phyloP scores from a whole-genome alignment of 92 coral and sea anemone species.

The Parazoanthus swiftii region DNA sequence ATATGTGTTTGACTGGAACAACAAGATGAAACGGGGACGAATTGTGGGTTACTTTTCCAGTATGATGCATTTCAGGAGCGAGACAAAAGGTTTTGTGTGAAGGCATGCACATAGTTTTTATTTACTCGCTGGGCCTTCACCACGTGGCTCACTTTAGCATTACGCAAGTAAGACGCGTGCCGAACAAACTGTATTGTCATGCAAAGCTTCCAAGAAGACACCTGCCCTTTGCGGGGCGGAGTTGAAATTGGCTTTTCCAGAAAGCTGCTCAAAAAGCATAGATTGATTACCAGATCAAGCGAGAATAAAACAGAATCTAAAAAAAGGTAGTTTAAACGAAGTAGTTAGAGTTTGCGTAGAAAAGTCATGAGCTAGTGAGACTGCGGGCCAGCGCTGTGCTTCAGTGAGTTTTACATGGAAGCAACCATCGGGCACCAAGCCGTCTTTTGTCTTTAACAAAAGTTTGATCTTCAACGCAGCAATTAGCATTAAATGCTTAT shows the following conservation, averaged over 20 bases:
- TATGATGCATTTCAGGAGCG: not conserved
- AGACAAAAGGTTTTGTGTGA: conserved; percentile 25
- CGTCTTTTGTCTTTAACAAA: conserved; percentile 1
- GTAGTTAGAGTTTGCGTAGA: not conserved
- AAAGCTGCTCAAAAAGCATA: not conserved
- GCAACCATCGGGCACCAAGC: not conserved
- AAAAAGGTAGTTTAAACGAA: not conserved
- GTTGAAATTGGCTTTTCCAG: conserved; percentile 5
- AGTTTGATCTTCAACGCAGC: not conserved
- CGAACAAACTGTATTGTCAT: conserved; percentile 14
- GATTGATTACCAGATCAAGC: not conserved
- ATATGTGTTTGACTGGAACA: not conserved
- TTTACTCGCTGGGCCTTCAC: not conserved
- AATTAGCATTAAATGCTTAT: conserved; percentile 1
- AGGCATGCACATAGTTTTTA: conserved; percentile 13
- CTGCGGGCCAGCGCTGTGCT: not conserved
- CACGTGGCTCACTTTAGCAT: conserved; percentile 44
- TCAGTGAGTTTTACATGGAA: not conserved
- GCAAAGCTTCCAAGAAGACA: conserved; percentile 11
- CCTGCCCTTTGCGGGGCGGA: conserved; percentile 18
- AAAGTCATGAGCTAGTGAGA: not conserved
- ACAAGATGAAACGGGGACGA: not conserved
- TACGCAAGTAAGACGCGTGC: conserved; percentile 37
- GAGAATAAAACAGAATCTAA: not conserved
- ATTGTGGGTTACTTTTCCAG: not conserved